Evolutionary conservation across 2,113 vertebrate species (phyloP), one percentile per base, ranked within the genome.

Genomic region (Budorcas taxicolor): DNA sequence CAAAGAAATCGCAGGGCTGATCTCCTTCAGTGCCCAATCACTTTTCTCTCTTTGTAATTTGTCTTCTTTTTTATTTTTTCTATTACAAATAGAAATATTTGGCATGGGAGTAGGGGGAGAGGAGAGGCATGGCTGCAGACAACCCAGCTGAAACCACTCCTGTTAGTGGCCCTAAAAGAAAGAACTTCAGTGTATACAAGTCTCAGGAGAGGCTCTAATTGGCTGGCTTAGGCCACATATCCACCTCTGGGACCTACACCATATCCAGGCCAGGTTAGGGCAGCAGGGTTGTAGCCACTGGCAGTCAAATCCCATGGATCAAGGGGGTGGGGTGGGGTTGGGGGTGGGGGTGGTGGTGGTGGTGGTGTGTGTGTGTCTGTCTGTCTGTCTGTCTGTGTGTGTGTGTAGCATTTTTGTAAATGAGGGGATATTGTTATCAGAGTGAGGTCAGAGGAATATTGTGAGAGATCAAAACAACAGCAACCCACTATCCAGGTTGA

Each of bases 61-160:
- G 12, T 60, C 53, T 90, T 62, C 11, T 16, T 23, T 84, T 33
- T 33, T 74, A 62, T 58, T 76, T 96, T 36, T 40, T 23, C 53
- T 87, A 6, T 12, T 2, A 14, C 15, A 27, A 45, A 16, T 1
- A 40, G 62, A 36, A 19, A 84, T 53, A 40, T 45, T 40, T 6
- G 50, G 25, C n/a, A 13, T 15, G 4, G 6, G 50, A 2, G 1
- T 11, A 3, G 7, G 13, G 53, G 11, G 8, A 62, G 21, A 21
- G 40, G 67, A 83, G 27, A n/a, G 50, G 9, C 67, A 50, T 40
- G 7, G 21, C 45, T 80, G 19, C n/a, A 40, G 76, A 55, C 33
- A 84, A 15, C 9, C 5, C 33, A 19, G n/a, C 80, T 91, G 53
- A 62, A 93, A 31, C 23, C 21, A 47, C 3, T 5, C 31, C 19